Evolutionary conservation across 2,797 vertebrate genomes (phyloP).

Genomic region (Clamator glandarius): DNA sequence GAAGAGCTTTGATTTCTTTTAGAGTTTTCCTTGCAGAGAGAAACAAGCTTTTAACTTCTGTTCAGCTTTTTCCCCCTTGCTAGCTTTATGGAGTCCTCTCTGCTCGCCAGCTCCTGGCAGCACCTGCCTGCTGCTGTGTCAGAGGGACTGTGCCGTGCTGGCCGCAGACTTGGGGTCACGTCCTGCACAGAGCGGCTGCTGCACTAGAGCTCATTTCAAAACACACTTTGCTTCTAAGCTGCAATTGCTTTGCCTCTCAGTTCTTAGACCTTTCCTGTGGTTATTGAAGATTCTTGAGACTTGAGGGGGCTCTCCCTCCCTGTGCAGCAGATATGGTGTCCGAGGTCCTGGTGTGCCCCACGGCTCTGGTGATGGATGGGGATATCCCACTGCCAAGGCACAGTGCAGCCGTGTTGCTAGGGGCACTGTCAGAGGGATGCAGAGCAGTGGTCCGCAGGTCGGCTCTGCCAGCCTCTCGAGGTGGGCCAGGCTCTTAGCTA

Average conservation of each 20-base stretch:
- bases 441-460: neutral
- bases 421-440: fast-evolving
- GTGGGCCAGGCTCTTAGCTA: too few relatives aligned
- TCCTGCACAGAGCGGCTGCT: fast-evolving
- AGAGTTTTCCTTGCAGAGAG: constrained; percentile 28
- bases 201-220: neutral
- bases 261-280: neutral
- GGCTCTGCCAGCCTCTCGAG: too few relatives aligned
- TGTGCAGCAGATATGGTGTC: fast-evolving
- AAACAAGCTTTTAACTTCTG: constrained; percentile 27
- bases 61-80: neutral
- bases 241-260: neutral
- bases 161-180: neutral
- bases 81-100: neutral
- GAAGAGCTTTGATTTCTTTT: constrained; percentile 56
- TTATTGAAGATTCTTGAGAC: neutral
- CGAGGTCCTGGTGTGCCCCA: neutral
- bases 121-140: fast-evolving
- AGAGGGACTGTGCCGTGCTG: neutral
- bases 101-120: neutral
- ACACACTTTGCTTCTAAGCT: neutral
- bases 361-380: fast-evolving
- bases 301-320: neutral
- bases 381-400: fast-evolving
- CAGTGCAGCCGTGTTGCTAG: fast-evolving